A percentile compares a stretch with the other conserved stretches of the same genome.
These are phyloP conservation scores for Salarias fasciatus DNA, from an alignment of 2,797 vertebrate genomes.

Conservation along the genomic window DNA sequence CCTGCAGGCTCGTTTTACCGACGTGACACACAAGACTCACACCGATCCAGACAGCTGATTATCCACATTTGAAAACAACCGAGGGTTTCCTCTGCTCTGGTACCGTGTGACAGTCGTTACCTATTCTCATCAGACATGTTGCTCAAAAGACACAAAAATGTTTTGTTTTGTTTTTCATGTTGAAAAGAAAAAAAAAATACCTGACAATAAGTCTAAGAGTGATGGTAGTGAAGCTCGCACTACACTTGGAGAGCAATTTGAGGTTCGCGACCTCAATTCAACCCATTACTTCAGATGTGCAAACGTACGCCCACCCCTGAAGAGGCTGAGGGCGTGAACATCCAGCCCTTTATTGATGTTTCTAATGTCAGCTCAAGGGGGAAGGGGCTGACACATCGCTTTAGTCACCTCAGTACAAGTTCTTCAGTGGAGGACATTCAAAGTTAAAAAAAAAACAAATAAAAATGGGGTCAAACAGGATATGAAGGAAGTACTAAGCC, in stretches of 20 bases:
- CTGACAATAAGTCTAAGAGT: not conserved
- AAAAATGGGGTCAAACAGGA: too few species aligned
- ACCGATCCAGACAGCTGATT: not conserved
- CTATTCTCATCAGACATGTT: too few species aligned
- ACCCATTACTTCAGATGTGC: too few species aligned
- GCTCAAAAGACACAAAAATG: too few species aligned
- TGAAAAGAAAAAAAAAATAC: not conserved
- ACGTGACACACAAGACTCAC: not conserved
- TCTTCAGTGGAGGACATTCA: not conserved
- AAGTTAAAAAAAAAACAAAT: too few species aligned
- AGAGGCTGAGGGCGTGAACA: not conserved
- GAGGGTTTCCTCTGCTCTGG: not conserved
- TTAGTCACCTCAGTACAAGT: not conserved
- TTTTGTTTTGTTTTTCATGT: too few species aligned
- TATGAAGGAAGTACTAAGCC: too few species aligned
- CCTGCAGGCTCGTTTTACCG: not conserved
- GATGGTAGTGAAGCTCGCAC: not conserved
- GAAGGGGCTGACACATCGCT: not conserved
- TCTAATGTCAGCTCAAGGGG: not conserved
- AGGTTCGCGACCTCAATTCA: not conserved
- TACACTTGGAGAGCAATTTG: not conserved
- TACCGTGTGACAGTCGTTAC: too few species aligned
- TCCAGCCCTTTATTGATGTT: not conserved
- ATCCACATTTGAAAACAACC: not conserved
- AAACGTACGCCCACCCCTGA: too few species aligned